A percentile compares a stretch with the other conserved stretches of the same genome.
Evolutionary conservation across 1,140 invertebrate genomes (phyloP).

Genomic region (Dreissena polymorpha): DNA sequence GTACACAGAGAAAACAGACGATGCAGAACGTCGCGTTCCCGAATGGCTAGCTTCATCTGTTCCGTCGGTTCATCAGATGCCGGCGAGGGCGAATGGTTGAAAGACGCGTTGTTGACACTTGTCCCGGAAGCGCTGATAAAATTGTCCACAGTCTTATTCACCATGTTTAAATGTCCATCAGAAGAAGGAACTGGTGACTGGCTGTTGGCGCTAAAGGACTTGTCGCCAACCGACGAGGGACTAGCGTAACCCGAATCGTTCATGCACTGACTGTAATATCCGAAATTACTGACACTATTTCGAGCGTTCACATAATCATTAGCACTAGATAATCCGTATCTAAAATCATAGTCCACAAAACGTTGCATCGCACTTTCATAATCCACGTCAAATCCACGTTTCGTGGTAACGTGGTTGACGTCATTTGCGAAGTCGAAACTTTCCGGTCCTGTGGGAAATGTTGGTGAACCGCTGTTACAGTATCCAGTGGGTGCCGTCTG

Average conservation of each 20-base stretch:
- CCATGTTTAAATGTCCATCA: slow-evolving; percentile 9
- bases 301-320: background rate
- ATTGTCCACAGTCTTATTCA: background rate
- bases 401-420: background rate
- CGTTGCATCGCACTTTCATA: background rate
- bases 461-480: background rate
- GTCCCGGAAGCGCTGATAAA: background rate
- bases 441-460: no score
- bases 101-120: background rate
- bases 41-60: slow-evolving; percentile 39
- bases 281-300: background rate
- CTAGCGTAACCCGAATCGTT: slow-evolving; percentile 53
- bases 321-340: background rate
- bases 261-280: slow-evolving; percentile 33
- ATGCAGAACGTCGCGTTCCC: slow-evolving; percentile 36
- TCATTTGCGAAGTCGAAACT: background rate
- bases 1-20: slow-evolving; percentile 15
- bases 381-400: background rate
- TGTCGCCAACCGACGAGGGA: background rate
- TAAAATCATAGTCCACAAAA: no score
- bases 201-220: slow-evolving; percentile 16
- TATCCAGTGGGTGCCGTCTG: background rate
- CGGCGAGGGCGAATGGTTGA: background rate
- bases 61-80: slow-evolving; percentile 6
- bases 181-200: slow-evolving; percentile 24